Evolutionary conservation across 2,113 vertebrate species (phyloP).

Genomic region (Sorex araneus): DNA sequence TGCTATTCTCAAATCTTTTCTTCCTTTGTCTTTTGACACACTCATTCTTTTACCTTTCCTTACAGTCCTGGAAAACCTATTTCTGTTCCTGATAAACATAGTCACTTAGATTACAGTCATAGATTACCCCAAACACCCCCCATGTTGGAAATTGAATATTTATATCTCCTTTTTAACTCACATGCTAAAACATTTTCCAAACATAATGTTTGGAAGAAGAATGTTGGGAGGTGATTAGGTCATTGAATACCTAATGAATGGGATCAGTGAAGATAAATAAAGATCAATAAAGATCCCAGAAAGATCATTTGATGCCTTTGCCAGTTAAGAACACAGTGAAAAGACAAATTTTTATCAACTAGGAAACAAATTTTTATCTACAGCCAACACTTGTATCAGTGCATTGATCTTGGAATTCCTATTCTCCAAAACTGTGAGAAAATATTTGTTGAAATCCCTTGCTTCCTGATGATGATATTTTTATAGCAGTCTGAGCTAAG

Average conservation of each 20-base stretch:
- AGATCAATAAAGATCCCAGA: neutral
- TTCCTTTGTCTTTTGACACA: neutral
- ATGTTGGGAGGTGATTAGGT: neutral
- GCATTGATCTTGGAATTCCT: neutral
- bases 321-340: neutral
- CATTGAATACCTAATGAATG: neutral
- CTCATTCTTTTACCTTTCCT: neutral
- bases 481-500: neutral
- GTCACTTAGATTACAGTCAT: neutral
- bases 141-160: neutral
- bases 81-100: neutral
- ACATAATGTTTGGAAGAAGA: neutral
- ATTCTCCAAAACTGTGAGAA: neutral
- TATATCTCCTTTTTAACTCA: neutral
- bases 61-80: neutral
- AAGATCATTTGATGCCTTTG: neutral
- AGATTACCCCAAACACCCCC: too few relatives aligned
- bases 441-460: constrained; percentile 1
- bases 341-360: neutral
- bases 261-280: neutral
- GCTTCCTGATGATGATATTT: neutral
- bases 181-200: neutral
- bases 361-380: neutral
- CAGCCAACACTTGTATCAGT: neutral
- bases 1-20: constrained; percentile 6